These are phyloP conservation scores for Noctua janthina DNA, from an alignment of 2,888 invertebrate species.

Conservation along the genomic window DNA sequence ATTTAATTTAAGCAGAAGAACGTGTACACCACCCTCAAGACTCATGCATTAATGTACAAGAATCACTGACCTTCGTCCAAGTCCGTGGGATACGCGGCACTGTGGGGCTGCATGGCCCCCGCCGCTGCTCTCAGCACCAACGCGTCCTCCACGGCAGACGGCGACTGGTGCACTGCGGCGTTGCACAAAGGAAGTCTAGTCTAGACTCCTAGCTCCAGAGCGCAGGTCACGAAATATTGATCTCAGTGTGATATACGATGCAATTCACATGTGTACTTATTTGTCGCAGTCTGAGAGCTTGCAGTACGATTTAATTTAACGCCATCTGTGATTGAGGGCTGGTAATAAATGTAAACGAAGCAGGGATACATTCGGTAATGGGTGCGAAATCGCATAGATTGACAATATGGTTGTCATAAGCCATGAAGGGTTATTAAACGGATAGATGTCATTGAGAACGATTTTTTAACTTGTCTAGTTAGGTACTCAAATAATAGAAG, in stretches of 20 bases:
- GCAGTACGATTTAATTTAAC: background rate
- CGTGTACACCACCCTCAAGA: background rate
- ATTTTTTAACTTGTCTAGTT: no score
- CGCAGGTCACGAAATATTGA: conserved; percentile 27
- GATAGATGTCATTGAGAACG: no score
- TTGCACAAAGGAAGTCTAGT: conserved; percentile 17
- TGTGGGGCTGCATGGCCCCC: background rate
- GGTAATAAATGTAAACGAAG: background rate
- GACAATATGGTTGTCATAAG: background rate
- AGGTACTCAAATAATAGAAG: no score
- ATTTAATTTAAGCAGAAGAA: background rate
- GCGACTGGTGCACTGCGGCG: conserved; percentile 12
- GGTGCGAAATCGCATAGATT: background rate
- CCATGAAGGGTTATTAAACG: no score
- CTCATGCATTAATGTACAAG: background rate
- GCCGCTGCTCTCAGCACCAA: background rate
- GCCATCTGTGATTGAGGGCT: background rate
- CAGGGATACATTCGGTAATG: background rate
- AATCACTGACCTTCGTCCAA: conserved; percentile 15
- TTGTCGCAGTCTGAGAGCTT: background rate
- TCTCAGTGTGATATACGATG: background rate
- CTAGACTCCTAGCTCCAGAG: conserved; percentile 1
- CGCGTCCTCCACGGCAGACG: conserved; percentile 1
- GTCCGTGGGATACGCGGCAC: conserved; percentile 1
- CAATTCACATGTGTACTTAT: background rate